Evolutionary conservation across 2,797 vertebrate species (phyloP), one percentile per base, ranked within the genome.

Genomic region (Halcyon chelicuti): DNA sequence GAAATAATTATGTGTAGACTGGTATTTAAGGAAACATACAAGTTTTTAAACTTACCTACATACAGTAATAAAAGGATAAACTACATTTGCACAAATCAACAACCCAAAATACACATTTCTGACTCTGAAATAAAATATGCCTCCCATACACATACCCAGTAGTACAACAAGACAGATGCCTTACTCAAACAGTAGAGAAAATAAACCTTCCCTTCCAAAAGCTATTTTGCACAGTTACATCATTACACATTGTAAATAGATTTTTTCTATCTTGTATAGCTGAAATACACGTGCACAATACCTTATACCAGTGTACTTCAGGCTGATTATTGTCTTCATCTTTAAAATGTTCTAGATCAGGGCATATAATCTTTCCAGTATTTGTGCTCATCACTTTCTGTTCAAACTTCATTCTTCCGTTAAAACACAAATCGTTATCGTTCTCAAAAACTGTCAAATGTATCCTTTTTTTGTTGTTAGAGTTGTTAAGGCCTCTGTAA

Each of bases 261-360:
- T 8, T 4, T 65, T 55, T 62, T 22, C 21, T 70, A 35, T 62
- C 23, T 42, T 71, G 11, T 26, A 39, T 73, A 73, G 52, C 57
- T 44, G n/a, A 91, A 82, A 96, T 17, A 82, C 8, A 75, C 1
- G 5, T 29, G 28, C 28, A 77, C 81, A 74, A 22, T 97, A 99
- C 99, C 98, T 97, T 99, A 97, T 98, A 98, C 99, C 99, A 99
- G 16, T 91, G 91, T 91, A 99, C 61, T 81, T 96, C 88, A 75
- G 91, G 97, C 5, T 65, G 91, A 89, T 46, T 93, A 42, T 93
- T 92, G 90, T 97, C 86, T 96, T 98, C 97, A 42, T 77, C 63
- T 61, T 97, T 96, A 71, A 98, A 98, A 23, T 93, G 83, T 26
- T 58, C 88, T 80, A 98, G 77, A 71, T 98, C 94, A 65, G 99